Percentiles rank a stretch among this genome's conserved stretches.
Evolutionary conservation across 2,888 invertebrate genomes (phyloP).

Genomic region (Molorchus minor): DNA sequence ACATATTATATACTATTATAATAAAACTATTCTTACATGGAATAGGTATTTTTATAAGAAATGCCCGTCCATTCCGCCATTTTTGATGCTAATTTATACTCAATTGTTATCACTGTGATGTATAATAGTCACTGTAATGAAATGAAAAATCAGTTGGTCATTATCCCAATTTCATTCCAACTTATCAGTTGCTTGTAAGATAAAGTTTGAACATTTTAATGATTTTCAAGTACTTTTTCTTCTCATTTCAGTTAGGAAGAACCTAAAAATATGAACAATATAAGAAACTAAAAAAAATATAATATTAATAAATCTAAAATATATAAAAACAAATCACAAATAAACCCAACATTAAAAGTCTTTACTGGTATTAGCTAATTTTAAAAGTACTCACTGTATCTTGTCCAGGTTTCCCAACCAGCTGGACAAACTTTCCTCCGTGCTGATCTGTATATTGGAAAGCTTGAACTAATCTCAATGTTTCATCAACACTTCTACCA

Average conservation of each 20-base stretch:
- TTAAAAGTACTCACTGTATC: conserved; percentile 75
- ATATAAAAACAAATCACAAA: background rate
- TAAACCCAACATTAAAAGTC: background rate
- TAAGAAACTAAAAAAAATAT: conserved; percentile 13
- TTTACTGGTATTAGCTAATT: conserved; percentile 6
- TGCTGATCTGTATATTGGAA: conserved; percentile 93
- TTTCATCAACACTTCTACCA: conserved; percentile 93
- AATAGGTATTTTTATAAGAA: too few relatives aligned
- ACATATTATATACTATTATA: too few relatives aligned
- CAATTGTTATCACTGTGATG: too few relatives aligned
- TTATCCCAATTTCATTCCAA: too few relatives aligned
- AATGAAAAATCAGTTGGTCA: too few relatives aligned
- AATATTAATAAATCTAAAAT: conserved; percentile 8
- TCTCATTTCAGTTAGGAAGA: conserved; percentile 81
- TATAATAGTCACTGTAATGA: too few relatives aligned
- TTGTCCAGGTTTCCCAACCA: conserved; percentile 94
- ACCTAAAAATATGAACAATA: conserved; percentile 75
- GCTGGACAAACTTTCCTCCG: conserved; percentile 96
- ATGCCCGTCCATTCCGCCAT: too few relatives aligned
- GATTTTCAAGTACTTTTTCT: conserved; percentile 81
- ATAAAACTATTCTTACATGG: too few relatives aligned
- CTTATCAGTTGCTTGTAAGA: too few relatives aligned
- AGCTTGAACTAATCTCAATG: conserved; percentile 90
- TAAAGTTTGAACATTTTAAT: too few relatives aligned
- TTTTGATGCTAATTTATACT: too few relatives aligned